Conservation (phyloP, 2,113 vertebrate genomes). For the Hemiscyllium ocellatum region DNA sequence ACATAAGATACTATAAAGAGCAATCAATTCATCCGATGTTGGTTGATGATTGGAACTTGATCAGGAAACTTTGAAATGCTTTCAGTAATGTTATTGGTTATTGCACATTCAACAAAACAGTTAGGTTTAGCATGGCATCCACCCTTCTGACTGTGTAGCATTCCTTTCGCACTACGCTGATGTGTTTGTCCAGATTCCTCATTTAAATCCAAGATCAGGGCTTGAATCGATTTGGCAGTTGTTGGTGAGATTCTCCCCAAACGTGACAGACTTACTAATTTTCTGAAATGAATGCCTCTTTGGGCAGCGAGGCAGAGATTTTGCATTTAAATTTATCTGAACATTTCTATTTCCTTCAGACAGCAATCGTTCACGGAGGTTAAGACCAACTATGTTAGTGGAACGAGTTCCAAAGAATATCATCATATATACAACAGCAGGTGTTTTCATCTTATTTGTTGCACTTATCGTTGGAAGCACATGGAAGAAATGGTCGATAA, state of each 20-base stretch:
- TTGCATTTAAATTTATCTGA: not conserved
- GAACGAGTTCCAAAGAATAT: not conserved
- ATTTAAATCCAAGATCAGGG: not conserved
- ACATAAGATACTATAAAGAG: not conserved
- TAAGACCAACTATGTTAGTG: not conserved
- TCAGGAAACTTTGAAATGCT: not conserved
- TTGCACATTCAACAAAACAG: not conserved
- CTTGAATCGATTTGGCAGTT: not conserved
- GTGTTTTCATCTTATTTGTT: not conserved
- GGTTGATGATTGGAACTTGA: not conserved
- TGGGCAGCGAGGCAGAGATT: not conserved
- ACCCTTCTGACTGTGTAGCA: not conserved
- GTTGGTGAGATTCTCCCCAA: not conserved
- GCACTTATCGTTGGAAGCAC: not conserved
- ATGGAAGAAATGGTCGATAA: not conserved
- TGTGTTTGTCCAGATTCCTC: too few species aligned
- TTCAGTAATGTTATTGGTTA: not conserved
- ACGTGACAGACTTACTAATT: not conserved
- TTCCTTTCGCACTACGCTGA: not conserved
- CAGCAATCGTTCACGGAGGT: accelerated
- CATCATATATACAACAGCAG: not conserved
- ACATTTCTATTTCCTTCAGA: not conserved
- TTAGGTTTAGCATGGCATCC: not conserved
- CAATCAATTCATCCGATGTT: not conserved
- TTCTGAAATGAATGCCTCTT: not conserved